A percentile compares a stretch with the other conserved stretches of the same genome.
These are phyloP conservation scores for Leptobrachium ailaonicum DNA, from an alignment of 2,113 vertebrate genomes.

Conservation along the genomic window DNA sequence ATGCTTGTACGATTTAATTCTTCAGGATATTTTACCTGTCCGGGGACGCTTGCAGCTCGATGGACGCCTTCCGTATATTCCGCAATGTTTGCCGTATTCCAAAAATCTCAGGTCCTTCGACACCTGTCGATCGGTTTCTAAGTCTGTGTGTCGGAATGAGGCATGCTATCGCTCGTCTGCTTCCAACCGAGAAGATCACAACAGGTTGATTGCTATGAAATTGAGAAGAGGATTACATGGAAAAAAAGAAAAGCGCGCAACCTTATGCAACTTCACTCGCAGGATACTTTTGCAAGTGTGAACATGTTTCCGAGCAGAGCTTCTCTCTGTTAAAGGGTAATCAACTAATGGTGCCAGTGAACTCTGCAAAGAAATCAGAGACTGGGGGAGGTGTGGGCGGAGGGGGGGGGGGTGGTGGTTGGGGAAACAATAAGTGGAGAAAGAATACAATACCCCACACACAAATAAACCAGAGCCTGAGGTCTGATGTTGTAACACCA, in stretches of 20 bases:
- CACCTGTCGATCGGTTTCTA: background rate
- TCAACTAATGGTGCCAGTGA: slow-evolving; percentile 3
- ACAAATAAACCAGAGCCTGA: slow-evolving; percentile 4
- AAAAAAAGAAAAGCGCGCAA: background rate
- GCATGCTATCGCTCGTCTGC: background rate
- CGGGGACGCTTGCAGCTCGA: too few species aligned
- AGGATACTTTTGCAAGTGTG: background rate
- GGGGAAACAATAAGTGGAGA: background rate
- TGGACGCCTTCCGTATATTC: too few species aligned
- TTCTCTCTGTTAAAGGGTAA: background rate
- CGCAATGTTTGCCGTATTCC: too few species aligned
- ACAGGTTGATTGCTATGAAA: slow-evolving; percentile 25
- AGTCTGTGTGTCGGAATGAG: background rate
- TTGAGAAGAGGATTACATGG: background rate
- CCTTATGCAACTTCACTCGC: background rate
- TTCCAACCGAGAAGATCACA: background rate
- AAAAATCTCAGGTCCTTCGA: too few species aligned
- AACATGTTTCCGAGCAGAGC: slow-evolving; percentile 25
- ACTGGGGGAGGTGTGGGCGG: slow-evolving; percentile 6
- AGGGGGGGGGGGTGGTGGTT: background rate
- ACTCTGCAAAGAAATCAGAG: slow-evolving; percentile 10
- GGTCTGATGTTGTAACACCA: too few species aligned
- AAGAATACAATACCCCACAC: slow-evolving; percentile 22
- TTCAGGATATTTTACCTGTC: background rate
- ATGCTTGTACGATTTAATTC: too few species aligned